phyloP scores from a whole-genome alignment of 2,797 vertebrate genomes.

The Fistularia tabacaria region DNA sequence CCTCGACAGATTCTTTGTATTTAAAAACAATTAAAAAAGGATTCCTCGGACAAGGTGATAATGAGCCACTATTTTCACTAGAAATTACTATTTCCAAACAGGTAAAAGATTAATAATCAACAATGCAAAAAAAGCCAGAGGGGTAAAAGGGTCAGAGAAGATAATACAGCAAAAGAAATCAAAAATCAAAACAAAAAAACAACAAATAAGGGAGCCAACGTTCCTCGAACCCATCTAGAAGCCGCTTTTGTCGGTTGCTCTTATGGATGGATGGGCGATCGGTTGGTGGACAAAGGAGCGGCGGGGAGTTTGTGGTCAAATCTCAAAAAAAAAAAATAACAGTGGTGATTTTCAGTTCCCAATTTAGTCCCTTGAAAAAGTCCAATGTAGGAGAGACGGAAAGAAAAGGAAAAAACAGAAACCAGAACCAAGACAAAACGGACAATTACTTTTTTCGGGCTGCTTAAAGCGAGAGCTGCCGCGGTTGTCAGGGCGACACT shows the following conservation, averaged over 20 bases:
- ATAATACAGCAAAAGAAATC: conserved; percentile 66
- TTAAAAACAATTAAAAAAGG: conserved; percentile 74
- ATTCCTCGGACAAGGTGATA: conserved; percentile 70
- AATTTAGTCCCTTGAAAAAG: conserved; percentile 66
- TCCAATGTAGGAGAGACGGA: conserved; percentile 79
- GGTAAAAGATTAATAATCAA: conserved; percentile 60
- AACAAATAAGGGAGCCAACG: conserved; percentile 63
- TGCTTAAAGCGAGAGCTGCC: conserved; percentile 96
- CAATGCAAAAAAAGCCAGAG: conserved; percentile 75
- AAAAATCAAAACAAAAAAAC: conserved; percentile 50
- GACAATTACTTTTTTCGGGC: conserved; percentile 99
- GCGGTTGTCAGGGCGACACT: conserved; percentile 85
- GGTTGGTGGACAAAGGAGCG: conserved; percentile 38
- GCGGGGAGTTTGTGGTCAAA: conserved; percentile 47
- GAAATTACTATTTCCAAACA: conserved; percentile 72
- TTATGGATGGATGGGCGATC: conserved; percentile 20
- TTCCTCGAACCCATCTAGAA: conserved; percentile 77
- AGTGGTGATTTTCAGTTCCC: conserved; percentile 67
- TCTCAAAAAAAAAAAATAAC: conserved; percentile 69
- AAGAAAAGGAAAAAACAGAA: conserved; percentile 80
- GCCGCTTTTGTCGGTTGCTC: conserved; percentile 47
- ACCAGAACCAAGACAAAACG: conserved; percentile 77
- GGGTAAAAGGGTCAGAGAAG: conserved; percentile 57
- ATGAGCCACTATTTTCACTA: conserved; percentile 66
- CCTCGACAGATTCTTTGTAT: conserved; percentile 78